Evolutionary conservation across 2,113 vertebrate species (phyloP).

Genomic region (Cettia cetti): DNA sequence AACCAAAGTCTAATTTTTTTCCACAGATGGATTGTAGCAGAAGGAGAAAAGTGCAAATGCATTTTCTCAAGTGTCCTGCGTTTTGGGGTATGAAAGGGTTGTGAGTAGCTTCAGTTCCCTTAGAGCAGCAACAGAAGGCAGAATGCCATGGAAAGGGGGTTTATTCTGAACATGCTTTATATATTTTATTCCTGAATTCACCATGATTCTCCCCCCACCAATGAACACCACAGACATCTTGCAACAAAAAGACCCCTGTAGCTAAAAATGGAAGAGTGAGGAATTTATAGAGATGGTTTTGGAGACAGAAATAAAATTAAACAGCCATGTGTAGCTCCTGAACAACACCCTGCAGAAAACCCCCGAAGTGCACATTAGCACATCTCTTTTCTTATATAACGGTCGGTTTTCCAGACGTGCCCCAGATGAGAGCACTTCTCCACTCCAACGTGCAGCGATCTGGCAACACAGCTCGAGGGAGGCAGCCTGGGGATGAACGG

Average conservation of each 20-base stretch:
- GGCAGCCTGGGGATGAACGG: not conserved
- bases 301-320: constrained; percentile 50
- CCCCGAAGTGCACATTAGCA: constrained; percentile 38
- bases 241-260: not conserved
- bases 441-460: not conserved
- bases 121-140: constrained; percentile 37
- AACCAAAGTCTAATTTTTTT: constrained; percentile 56
- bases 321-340: constrained; percentile 12
- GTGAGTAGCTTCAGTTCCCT: constrained; percentile 17
- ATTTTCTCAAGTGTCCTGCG: constrained; percentile 47
- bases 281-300: constrained; percentile 40
- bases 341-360: constrained; percentile 50
- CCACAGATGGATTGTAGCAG: constrained; percentile 66
- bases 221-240: not conserved
- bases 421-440: constrained; percentile 3
- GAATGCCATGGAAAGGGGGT: not conserved
- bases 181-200: not conserved
- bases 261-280: constrained; percentile 13
- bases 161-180: constrained; percentile 5
- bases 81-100: constrained; percentile 13
- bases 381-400: constrained; percentile 26
- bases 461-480: not conserved
- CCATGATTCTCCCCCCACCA: not conserved
- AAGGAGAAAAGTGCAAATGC: constrained; percentile 61
- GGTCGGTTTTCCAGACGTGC: constrained; percentile 27